A percentile compares a stretch with the other conserved stretches of the same genome.
Evolutionary conservation across 2,888 invertebrate species (phyloP).

Genomic region (Teleiodes luculella): DNA sequence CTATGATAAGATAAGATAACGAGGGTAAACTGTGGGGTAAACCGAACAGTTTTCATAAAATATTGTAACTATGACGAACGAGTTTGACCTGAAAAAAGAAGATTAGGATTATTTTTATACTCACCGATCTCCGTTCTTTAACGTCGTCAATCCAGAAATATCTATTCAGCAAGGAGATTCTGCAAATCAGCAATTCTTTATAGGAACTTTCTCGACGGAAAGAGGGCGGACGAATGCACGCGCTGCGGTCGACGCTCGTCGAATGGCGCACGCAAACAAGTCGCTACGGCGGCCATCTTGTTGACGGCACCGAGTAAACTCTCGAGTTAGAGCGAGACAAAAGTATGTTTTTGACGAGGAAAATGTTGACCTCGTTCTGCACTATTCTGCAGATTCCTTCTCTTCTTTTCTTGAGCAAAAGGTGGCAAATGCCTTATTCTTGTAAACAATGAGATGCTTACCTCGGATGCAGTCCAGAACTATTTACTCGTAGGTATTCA

Average conservation of each 20-base stretch:
- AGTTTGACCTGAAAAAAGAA: not conserved
- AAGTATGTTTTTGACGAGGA: slow-evolving; percentile 15
- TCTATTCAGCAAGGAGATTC: slow-evolving; percentile 11
- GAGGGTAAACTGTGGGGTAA: not conserved
- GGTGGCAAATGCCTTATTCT: too few species aligned
- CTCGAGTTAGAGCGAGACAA: slow-evolving; percentile 51
- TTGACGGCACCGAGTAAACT: slow-evolving; percentile 28
- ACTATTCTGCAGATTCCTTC: not conserved
- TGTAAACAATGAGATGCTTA: too few species aligned
- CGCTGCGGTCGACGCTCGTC: slow-evolving; percentile 22
- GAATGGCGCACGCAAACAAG: slow-evolving; percentile 22
- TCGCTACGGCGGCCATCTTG: slow-evolving; percentile 56
- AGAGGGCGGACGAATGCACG: slow-evolving; percentile 36
- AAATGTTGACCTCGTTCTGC: slow-evolving; percentile 1
- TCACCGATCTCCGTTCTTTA: slow-evolving; percentile 2
- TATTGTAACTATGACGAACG: not conserved
- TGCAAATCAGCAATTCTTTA: slow-evolving; percentile 21
- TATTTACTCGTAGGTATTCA: too few species aligned
- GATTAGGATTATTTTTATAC: not conserved
- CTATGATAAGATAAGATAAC: too few species aligned
- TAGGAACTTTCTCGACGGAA: slow-evolving; percentile 41
- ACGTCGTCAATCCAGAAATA: slow-evolving; percentile 7
- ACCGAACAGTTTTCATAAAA: not conserved
- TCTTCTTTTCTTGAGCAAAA: not conserved
- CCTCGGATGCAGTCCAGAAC: too few species aligned